A percentile compares a stretch with the other conserved stretches of the same genome.
These are phyloP conservation scores for Chamaea fasciata DNA, from an alignment of 2,113 vertebrate species.

Conservation along the genomic window DNA sequence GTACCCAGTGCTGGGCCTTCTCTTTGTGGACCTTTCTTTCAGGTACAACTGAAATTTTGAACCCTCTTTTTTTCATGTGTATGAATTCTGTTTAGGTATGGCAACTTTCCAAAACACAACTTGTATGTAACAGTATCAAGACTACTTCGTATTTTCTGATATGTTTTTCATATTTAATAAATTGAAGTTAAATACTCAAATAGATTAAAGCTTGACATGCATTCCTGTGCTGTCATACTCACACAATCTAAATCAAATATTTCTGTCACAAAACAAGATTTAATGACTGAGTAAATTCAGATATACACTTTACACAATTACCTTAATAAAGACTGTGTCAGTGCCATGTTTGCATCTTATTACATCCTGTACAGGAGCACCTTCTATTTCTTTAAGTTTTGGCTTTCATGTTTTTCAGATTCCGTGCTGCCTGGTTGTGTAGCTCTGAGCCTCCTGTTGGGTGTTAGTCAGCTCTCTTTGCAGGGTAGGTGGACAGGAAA, in stretches of 20 bases:
- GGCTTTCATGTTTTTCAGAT: neutral
- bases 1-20: accelerated
- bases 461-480: neutral
- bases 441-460: neutral
- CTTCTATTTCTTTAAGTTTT: neutral
- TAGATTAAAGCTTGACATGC: neutral
- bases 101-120: neutral
- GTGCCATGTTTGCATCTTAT: neutral
- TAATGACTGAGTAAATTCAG: neutral
- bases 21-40: neutral
- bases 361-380: neutral
- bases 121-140: neutral
- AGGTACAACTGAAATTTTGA: neutral
- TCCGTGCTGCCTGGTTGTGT: neutral
- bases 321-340: neutral
- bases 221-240: neutral
- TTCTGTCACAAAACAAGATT: neutral
- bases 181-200: neutral
- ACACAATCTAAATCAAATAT: neutral
- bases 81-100: neutral
- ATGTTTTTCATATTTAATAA: neutral
- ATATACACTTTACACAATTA: neutral
- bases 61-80: neutral
- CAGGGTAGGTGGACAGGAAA: neutral
- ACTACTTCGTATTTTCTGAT: neutral